A percentile compares a stretch with the other conserved stretches of the same genome.
These are phyloP conservation scores for Campylomormyrus numenius DNA, from an alignment of 2,113 vertebrate genomes.

Conservation along the genomic window DNA sequence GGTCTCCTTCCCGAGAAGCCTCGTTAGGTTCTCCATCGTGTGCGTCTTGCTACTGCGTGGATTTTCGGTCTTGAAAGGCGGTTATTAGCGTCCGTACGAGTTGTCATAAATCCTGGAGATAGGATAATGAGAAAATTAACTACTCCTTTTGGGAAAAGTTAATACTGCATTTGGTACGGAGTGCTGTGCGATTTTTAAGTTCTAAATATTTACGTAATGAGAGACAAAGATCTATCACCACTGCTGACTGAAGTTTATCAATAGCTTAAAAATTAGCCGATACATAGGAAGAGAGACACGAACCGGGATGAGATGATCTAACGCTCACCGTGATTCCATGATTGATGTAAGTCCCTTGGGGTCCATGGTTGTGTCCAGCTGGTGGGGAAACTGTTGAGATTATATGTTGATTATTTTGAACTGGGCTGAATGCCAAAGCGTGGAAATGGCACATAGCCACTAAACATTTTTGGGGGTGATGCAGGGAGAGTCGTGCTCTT, in stretches of 20 bases:
- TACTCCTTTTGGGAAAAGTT: not conserved
- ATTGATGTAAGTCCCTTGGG: not conserved
- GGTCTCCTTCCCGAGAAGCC: slow-evolving; percentile 39
- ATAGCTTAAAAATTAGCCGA: not conserved
- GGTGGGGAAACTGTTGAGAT: not conserved
- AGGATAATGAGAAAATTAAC: not conserved
- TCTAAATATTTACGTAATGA: not conserved
- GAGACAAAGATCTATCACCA: not conserved
- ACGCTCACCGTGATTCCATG: not conserved
- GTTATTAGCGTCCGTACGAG: not conserved
- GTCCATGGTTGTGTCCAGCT: not conserved
- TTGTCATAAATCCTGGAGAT: slow-evolving; percentile 28
- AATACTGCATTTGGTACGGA: not conserved
- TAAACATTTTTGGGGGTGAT: not conserved
- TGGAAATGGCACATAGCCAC: not conserved
- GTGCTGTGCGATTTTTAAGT: not conserved
- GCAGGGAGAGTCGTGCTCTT: not conserved
- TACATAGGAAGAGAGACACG: not conserved
- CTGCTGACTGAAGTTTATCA: not conserved
- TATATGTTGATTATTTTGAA: not conserved
- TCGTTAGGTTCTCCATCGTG: not conserved
- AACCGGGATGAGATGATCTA: not conserved
- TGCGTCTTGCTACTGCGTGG: not conserved
- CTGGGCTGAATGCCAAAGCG: not conserved
- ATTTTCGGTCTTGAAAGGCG: slow-evolving; percentile 22